phyloP scores from a whole-genome alignment of 1,140 invertebrate species.

The Euglossa dilemma region DNA sequence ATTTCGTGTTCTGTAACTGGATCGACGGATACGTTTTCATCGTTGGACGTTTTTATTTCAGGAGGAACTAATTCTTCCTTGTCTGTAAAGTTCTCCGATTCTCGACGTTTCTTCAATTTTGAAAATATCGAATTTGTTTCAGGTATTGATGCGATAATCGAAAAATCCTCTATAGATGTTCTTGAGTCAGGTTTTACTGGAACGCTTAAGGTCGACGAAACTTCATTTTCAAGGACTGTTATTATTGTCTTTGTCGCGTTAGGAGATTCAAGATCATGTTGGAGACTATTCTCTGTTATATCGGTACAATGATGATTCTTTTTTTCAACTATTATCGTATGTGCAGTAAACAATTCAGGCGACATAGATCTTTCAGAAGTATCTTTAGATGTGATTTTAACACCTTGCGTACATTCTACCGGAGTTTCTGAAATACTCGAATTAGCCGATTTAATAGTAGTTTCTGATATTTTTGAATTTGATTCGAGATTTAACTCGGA shows the following conservation, averaged over 20 bases:
- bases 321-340: background rate
- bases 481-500: background rate
- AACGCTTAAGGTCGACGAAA: background rate
- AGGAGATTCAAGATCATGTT: background rate
- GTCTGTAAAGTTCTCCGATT: background rate
- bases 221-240: background rate
- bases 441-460: background rate
- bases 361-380: background rate
- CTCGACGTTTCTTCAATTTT: background rate
- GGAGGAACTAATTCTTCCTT: background rate
- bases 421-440: background rate
- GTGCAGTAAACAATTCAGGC: background rate
- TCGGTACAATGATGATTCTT: background rate
- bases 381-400: background rate
- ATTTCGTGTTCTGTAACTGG: background rate
- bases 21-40: background rate
- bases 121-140: background rate
- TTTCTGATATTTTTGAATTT: background rate
- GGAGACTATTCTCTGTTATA: background rate
- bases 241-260: too few species aligned
- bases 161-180: background rate
- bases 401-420: too few species aligned
- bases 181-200: conserved; percentile 26
- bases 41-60: background rate
- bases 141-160: background rate